phyloP scores from a whole-genome alignment of 35 echinoderm and acorn worm species.

The Lytechinus pictus region DNA sequence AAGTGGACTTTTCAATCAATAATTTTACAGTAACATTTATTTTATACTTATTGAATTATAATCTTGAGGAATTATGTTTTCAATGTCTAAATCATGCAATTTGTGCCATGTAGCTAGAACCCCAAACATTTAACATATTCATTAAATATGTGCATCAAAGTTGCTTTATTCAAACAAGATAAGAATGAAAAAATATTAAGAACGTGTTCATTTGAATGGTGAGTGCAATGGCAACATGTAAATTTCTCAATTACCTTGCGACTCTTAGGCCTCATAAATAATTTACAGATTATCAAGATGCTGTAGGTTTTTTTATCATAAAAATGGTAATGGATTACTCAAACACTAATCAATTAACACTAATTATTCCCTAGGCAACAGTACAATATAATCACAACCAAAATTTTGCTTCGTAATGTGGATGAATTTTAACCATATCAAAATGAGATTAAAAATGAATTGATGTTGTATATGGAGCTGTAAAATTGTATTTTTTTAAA shows the following conservation, averaged over 20 bases:
- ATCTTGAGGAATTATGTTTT: neutral
- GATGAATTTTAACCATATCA: no score
- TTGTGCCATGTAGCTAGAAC: neutral
- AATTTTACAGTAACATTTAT: no score
- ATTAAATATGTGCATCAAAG: neutral
- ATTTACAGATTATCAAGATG: no score
- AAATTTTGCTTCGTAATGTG: no score
- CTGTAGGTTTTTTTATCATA: no score
- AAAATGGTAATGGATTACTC: no score
- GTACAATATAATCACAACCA: no score
- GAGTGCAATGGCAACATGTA: neutral
- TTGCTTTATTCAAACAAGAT: neutral
- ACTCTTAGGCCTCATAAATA: no score
- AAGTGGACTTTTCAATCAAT: no score
- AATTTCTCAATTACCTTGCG: neutral
- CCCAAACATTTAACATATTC: neutral
- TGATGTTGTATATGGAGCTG: neutral
- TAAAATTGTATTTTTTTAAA: neutral
- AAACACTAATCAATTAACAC: no score
- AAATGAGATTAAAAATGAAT: no score
- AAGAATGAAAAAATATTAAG: neutral
- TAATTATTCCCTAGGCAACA: no score
- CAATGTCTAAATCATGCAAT: neutral
- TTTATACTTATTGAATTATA: neutral
- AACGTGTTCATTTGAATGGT: neutral